Base-by-base conservation (phyloP, 2,797 vertebrate genomes). In the Ptychadena robeensis region DNA sequence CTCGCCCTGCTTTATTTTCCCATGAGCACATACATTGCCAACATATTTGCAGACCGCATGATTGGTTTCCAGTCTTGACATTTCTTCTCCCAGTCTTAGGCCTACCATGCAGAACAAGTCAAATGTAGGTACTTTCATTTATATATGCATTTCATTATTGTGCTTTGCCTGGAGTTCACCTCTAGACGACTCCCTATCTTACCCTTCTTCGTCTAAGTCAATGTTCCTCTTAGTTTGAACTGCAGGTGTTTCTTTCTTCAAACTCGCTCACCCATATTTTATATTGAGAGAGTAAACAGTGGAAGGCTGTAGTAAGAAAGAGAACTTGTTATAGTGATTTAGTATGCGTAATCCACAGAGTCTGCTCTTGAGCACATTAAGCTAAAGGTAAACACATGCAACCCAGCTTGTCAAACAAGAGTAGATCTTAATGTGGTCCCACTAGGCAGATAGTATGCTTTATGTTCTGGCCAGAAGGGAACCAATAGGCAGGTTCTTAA, bases 321-420 rank as follows among this genome's bases (percentile, higher is more conserved):
- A 73, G 75, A 82, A 82, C 38, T 8, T 73, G 0, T 0, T 1
- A 69, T 2, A 40, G 3, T 83, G 83, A 81, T 85, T 75, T 81
- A 79, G 14, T 53, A 35, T 76, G 73, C 15, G 2, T 72, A 3
- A 0, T 63, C 40, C 0, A 0, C 2, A 78, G 77, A 86, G 22
- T 75, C 72, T 81, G 78, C 37, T 80, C 77, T 12, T 22, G 12
- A 14, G 75, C 61, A 70, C 69, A 68, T 15, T 0, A 57, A 77
- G 25, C 77, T 77, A 48, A 0, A 84, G 85, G 86, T 70, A 53
- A 0, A 28, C 0, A 1, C 34, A 68, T 35, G 4, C 70, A 28
- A 72, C 85, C 70, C 78, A 8, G 32, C 76, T 82, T 75, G 81
- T 84, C 87, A 73, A 81, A 87, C 87, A 77, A 69, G 2, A n/a